These are phyloP conservation scores for Phragmatobia fuliginosa DNA, from an alignment of 2,888 invertebrate species.

Conservation along the genomic window DNA sequence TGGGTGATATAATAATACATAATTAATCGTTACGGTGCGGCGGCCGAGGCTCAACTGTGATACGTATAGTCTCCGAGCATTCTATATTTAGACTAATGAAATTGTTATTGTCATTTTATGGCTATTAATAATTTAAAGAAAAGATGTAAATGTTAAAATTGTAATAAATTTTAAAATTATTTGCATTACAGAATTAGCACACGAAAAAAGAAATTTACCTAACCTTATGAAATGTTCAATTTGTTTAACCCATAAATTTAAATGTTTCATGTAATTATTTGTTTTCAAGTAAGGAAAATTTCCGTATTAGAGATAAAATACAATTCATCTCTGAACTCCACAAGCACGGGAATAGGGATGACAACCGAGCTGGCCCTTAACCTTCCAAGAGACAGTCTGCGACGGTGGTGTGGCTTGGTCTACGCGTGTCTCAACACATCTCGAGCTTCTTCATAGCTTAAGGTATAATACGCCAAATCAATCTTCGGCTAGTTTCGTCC, in stretches of 20 bases:
- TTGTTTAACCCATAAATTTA: too few species aligned
- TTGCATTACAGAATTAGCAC: background rate
- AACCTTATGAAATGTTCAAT: background rate
- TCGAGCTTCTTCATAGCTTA: too few species aligned
- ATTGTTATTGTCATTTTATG: background rate
- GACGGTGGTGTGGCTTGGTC: too few species aligned
- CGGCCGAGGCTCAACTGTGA: background rate
- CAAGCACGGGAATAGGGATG: too few species aligned
- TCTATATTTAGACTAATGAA: background rate
- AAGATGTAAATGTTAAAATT: background rate
- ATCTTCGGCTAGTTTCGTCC: too few species aligned
- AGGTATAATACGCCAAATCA: too few species aligned
- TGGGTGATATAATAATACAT: constrained; percentile 10
- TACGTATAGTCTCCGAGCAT: background rate
- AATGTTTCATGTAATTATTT: background rate
- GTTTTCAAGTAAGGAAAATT: background rate
- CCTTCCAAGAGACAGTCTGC: too few species aligned
- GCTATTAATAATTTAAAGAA: background rate
- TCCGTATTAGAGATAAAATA: too few species aligned
- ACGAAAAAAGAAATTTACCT: background rate
- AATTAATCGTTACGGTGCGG: constrained; percentile 12
- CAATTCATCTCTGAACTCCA: too few species aligned
- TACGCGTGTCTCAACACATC: too few species aligned
- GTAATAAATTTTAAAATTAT: background rate
- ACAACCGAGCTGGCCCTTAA: too few species aligned